phyloP scores from a whole-genome alignment of 2,888 invertebrate genomes.

The Plagiodera versicolora region DNA sequence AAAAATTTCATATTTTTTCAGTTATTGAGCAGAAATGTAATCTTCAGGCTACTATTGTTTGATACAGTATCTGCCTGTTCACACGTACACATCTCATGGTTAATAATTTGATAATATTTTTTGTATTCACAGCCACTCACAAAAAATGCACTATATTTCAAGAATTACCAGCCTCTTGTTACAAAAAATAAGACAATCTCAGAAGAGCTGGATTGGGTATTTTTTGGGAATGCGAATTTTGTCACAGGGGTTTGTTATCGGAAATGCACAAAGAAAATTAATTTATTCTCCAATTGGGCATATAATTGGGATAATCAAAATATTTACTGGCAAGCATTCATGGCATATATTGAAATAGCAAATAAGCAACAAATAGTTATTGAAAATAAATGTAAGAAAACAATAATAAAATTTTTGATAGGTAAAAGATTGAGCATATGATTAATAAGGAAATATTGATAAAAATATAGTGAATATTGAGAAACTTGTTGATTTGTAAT shows the following conservation, averaged over 20 bases:
- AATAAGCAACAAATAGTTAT: background rate
- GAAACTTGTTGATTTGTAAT: too few relatives aligned
- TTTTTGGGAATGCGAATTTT: background rate
- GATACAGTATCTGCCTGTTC: conserved; percentile 35
- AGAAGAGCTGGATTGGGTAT: conserved; percentile 3
- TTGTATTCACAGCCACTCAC: conserved; percentile 52
- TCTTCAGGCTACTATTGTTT: conserved; percentile 42
- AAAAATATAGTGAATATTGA: too few relatives aligned
- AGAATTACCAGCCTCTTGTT: conserved; percentile 49
- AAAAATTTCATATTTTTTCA: background rate
- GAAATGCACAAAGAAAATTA: too few relatives aligned
- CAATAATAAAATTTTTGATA: background rate
- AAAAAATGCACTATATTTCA: conserved; percentile 47
- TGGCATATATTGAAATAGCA: background rate
- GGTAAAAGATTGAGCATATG: background rate
- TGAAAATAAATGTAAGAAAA: too few relatives aligned
- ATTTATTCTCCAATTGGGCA: background rate
- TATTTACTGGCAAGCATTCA: background rate
- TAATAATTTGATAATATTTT: conserved; percentile 34
- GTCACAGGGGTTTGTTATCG: background rate
- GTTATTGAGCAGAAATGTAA: conserved; percentile 16
- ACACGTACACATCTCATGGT: conserved; percentile 48
- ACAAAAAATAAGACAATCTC: conserved; percentile 25
- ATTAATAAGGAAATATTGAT: too few relatives aligned
- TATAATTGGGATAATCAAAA: background rate